Base-by-base conservation (phyloP, 2,888 invertebrate species). In the Drosophila engyochracea region DNA sequence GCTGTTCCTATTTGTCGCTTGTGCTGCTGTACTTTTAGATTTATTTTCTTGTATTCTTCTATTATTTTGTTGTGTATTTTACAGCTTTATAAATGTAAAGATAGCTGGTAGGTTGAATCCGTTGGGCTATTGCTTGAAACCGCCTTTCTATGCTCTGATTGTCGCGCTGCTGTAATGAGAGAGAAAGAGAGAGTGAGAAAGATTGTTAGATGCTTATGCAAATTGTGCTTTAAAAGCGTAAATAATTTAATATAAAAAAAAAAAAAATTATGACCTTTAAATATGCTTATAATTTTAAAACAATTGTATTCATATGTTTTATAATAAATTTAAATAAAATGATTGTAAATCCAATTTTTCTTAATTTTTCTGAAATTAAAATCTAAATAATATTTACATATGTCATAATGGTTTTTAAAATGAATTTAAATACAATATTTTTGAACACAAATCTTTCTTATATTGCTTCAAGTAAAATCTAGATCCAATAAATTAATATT, bases 131-230 rank as follows among this genome's bases (percentile, higher is more conserved):
- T 30, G 35, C 49, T 71, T 75, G 78, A 81, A 75, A 75, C 81
- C 81, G 55, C 52, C 67, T 54, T 57, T 30, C 31, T 60, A 9
- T 55, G 44, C 33, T 54, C n/a, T 82, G 82, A 80, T 83, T 82
- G 83, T 79, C 80, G 51, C 53, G n/a, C 52, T 53, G 44, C 82
- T 81, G 79, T 5, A 82, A 81, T 49, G 41, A 77, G 10, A 59
- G 5, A 44, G 33, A 35, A 30, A 28, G 25, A 74, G 39, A 30
- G 12, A 41, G 12, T 39, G 33, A 16, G 33, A 25, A 7, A 9
- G 16, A 25, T 16, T 14, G 16, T 47, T 25, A 35, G 4, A 10
- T 14, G 14, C 16, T 52, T 35, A 0, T 39, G 14, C 33, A 19
- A 52, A 25, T 14, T 31, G 14, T 3, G 14, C 4, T 22, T 47